Evolutionary conservation across 2,888 invertebrate genomes (phyloP).

Genomic region (Coleophora flavipennella): DNA sequence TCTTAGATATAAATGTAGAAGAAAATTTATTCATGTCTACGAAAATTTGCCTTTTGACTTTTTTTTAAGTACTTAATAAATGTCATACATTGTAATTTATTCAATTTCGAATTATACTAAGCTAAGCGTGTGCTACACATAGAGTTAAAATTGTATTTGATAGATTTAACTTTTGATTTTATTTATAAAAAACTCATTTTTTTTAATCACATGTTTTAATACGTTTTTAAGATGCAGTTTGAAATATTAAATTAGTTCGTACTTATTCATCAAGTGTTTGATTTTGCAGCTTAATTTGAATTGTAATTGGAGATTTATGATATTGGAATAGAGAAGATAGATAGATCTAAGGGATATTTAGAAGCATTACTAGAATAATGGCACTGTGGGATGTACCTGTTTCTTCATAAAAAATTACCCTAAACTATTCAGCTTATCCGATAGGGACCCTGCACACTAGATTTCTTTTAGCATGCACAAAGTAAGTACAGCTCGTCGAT

Average conservation of each 20-base stretch:
- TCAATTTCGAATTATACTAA: conserved; percentile 60
- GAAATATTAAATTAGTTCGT: not conserved
- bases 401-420: conserved; percentile 63
- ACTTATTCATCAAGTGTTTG: not conserved
- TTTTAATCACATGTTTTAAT: not conserved
- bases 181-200: conserved; percentile 12
- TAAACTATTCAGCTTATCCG: conserved; percentile 46
- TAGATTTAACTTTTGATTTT: conserved; percentile 29
- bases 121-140: conserved; percentile 58
- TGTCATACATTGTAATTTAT: conserved; percentile 47
- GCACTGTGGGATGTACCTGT: conserved; percentile 69
- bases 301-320: conserved; percentile 7
- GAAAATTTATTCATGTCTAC: conserved; percentile 64
- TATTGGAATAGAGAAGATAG: conserved; percentile 46
- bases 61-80: conserved; percentile 47
- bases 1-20: conserved; percentile 64
- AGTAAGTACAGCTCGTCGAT: too few relatives aligned
- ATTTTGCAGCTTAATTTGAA: too few relatives aligned
- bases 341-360: conserved; percentile 45
- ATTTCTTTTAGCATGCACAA: too few relatives aligned
- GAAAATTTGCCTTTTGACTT: conserved; percentile 45
- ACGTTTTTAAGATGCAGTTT: not conserved
- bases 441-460: too few relatives aligned
- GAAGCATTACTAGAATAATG: conserved; percentile 62
- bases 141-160: conserved; percentile 43